Evolutionary conservation across 2,113 vertebrate species (phyloP), one percentile per base, ranked within the genome.

Genomic region (Cromileptes altivelis): DNA sequence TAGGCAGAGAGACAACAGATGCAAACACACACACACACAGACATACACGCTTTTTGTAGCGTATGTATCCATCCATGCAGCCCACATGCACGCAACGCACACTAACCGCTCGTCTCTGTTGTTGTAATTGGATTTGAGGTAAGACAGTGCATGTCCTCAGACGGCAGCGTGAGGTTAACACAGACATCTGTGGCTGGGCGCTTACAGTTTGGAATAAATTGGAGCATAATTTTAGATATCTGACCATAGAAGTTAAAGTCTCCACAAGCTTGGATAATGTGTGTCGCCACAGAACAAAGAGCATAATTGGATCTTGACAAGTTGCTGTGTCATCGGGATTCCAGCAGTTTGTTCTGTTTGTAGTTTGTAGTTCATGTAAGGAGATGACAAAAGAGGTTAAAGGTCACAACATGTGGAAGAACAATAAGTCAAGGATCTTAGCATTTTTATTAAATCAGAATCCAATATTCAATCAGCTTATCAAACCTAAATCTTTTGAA

Each of bases 61-160:
- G 50, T 21, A 62, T 88, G 58, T 61, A 82, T 80, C 52, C 58
- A 56, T 74, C 56, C 82, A 78, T 85, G n/a, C 57, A 63, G 71
- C 69, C 56, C 14, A 64, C 82, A 79, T 71, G 65, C 83, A 80
- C 9, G 56, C 77, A 78, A 63, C 50, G 62, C 40, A 60, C 64
- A 57, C 53, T 14, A 60, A 27, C 15, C 12, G 4, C 49, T 40
- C 1, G 6, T 73, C 77, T 67, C 52, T 47, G 77, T 70, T 62
- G 65, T 70, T 11, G 14, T 68, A 84, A 80, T 64, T 89, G 68
- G 21, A 83, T 67, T 69, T 82, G 72, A 85, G 78, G 78, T 78
- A 63, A 72, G 57, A 86, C 58, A 17, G 55, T 82, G 68, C 62
- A 61, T 0, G 55, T 82, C 37, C 63, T 81, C 55, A 77, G 78